Conservation (phyloP, 2,797 vertebrate species). For the Crenuchus spilurus region DNA sequence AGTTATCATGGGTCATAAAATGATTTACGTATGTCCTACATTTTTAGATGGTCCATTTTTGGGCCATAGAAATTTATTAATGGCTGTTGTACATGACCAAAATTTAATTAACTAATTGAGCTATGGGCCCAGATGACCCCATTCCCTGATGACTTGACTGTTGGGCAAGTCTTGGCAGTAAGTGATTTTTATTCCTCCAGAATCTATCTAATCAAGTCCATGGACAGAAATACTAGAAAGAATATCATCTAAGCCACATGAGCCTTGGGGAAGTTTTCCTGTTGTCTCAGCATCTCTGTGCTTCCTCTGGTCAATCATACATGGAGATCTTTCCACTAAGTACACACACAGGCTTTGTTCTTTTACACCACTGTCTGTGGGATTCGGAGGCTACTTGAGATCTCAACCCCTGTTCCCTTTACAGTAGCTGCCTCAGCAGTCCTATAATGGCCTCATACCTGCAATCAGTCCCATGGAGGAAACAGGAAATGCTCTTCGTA, state of each 20-base stretch:
- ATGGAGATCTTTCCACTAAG: slow-evolving; percentile 19
- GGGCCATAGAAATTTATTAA: slow-evolving; percentile 42
- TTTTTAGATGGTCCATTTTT: slow-evolving; percentile 28
- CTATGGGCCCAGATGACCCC: slow-evolving; percentile 21
- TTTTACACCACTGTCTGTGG: slow-evolving; percentile 49
- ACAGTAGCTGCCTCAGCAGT: slow-evolving; percentile 58
- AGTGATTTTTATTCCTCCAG: slow-evolving; percentile 18
- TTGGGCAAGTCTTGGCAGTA: not conserved
- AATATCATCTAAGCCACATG: not conserved
- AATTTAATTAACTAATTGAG: slow-evolving; percentile 47
- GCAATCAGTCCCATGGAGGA: slow-evolving; percentile 58
- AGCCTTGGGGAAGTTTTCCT: slow-evolving; percentile 23
- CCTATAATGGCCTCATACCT: slow-evolving; percentile 61
- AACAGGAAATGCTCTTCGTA: slow-evolving; percentile 70
- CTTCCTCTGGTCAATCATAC: slow-evolving; percentile 9
- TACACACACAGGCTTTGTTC: slow-evolving; percentile 48
- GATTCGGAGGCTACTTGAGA: slow-evolving; percentile 42
- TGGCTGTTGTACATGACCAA: slow-evolving; percentile 30
- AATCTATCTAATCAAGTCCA: slow-evolving; percentile 36
- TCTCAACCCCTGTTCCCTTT: slow-evolving; percentile 44
- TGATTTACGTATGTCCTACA: slow-evolving; percentile 39
- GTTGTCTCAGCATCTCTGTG: slow-evolving; percentile 26
- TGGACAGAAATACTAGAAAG: not conserved
- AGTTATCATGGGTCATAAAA: slow-evolving; percentile 31
- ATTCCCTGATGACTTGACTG: slow-evolving; percentile 13